These are phyloP conservation scores for Onychorhynchus coronatus DNA, from an alignment of 2,113 vertebrate genomes.

Conservation along the genomic window DNA sequence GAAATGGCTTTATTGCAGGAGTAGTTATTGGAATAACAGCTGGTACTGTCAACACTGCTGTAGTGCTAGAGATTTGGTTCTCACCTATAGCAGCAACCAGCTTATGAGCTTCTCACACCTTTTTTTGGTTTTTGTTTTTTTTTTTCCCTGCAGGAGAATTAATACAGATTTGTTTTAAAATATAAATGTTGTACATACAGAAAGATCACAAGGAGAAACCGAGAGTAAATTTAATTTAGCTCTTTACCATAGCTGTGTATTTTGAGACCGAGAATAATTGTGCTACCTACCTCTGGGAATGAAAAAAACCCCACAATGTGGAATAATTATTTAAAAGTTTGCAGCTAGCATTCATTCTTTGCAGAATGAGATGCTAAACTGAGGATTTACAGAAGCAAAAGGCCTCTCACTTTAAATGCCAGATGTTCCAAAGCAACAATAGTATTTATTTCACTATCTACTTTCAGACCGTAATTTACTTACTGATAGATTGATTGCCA, in stretches of 20 bases:
- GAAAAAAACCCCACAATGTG: not conserved
- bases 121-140: not conserved
- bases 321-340: conserved; percentile 43
- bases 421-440: conserved; percentile 33
- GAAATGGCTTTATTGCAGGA: conserved; percentile 16
- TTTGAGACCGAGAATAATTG: not conserved
- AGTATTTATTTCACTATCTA: conserved; percentile 20
- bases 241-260: not conserved
- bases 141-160: not conserved
- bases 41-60: not conserved
- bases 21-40: conserved; percentile 35
- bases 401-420: not conserved
- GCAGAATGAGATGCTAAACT: not conserved
- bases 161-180: not conserved
- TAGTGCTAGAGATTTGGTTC: not conserved
- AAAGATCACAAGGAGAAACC: not conserved
- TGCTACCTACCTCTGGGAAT: not conserved
- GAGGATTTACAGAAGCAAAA: conserved; percentile 17
- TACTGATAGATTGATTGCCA: conserved; percentile 1
- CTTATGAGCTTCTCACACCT: not conserved
- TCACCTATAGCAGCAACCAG: not conserved
- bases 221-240: conserved; percentile 7
- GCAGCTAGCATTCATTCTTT: not conserved
- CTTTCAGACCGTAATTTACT: conserved; percentile 10
- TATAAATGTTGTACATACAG: not conserved